A percentile compares a stretch with the other conserved stretches of the same genome.
Evolutionary conservation across 2,888 invertebrate species (phyloP).

Genomic region (Athalia circularis): DNA sequence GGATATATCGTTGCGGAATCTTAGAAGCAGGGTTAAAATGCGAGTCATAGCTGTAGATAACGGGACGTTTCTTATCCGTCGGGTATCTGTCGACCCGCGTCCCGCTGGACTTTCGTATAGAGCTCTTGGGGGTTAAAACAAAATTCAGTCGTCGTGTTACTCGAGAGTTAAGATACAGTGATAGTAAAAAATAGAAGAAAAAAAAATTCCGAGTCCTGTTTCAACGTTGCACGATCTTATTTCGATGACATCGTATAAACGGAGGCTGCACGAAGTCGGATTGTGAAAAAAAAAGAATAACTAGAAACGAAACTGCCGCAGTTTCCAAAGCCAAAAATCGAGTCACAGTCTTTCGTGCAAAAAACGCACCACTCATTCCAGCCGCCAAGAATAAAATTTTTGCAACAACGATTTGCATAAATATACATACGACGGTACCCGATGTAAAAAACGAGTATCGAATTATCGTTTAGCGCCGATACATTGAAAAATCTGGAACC

Average conservation of each 20-base stretch:
- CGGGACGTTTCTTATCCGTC: conserved; percentile 16
- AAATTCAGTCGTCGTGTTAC: not conserved
- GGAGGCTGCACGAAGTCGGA: too few relatives aligned
- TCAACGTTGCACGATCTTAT: not conserved
- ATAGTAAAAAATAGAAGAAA: not conserved
- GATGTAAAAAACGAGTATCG: not conserved
- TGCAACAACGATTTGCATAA: too few relatives aligned
- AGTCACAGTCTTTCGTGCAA: too few relatives aligned
- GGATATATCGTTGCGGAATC: not conserved
- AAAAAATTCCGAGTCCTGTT: not conserved
- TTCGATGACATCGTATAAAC: too few relatives aligned
- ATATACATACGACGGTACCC: too few relatives aligned
- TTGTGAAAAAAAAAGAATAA: too few relatives aligned
- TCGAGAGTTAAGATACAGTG: conserved; percentile 4
- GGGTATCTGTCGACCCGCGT: not conserved
- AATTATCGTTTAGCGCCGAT: not conserved
- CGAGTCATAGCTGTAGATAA: not conserved
- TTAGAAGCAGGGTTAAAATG: not conserved
- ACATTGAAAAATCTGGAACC: too few relatives aligned
- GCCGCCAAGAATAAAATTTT: too few relatives aligned
- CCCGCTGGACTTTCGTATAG: too few relatives aligned
- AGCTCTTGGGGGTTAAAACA: not conserved
- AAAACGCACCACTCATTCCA: too few relatives aligned
- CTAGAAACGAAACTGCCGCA: too few relatives aligned
- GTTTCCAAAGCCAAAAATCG: too few relatives aligned